Conservation (phyloP, 2,888 invertebrate genomes). For the Cyclophora punctaria region DNA sequence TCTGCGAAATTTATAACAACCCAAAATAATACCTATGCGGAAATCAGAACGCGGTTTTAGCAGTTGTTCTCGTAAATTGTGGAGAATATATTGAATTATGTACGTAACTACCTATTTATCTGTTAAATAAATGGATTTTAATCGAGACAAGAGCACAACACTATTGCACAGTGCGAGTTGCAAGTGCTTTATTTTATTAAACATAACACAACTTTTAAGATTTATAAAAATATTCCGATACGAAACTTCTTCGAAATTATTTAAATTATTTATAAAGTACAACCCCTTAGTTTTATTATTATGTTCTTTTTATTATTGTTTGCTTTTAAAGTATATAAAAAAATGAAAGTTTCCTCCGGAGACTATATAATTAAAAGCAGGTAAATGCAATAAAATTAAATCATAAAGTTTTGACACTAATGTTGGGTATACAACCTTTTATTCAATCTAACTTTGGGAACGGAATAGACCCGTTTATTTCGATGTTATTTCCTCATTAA, state of each 20-base stretch:
- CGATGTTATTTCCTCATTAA: conserved; percentile 68
- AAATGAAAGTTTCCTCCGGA: conserved; percentile 3
- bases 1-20: not conserved
- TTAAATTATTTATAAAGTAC: no score
- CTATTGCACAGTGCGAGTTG: no score
- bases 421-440: conserved; percentile 53
- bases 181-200: no score
- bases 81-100: not conserved
- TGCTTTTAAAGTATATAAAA: conserved; percentile 1
- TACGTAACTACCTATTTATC: no score
- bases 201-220: no score
- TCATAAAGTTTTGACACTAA: conserved; percentile 54
- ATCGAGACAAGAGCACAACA: no score
- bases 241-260: no score
- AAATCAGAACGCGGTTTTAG: conserved; percentile 1
- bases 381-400: conserved; percentile 50
- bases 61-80: conserved; percentile 1
- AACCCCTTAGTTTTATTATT: no score
- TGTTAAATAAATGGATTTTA: no score
- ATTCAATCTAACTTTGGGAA: conserved; percentile 68
- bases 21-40: not conserved
- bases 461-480: conserved; percentile 56
- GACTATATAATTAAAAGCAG: conserved; percentile 16
- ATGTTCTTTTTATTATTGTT: not conserved
- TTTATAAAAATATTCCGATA: no score